Evolutionary conservation across 2,888 invertebrate species (phyloP).

Genomic region (Drosophila flavopinicola): DNA sequence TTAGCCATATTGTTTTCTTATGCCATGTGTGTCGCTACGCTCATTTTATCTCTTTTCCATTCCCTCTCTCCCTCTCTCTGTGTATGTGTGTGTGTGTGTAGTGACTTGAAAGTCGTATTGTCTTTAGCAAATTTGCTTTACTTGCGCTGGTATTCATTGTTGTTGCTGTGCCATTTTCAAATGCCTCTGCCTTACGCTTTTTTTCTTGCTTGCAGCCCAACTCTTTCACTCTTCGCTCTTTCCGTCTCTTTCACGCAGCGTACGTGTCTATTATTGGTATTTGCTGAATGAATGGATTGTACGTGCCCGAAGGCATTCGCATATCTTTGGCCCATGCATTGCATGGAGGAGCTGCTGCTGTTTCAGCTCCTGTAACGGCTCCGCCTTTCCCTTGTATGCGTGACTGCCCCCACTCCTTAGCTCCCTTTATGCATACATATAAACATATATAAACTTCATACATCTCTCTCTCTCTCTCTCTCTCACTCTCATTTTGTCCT

Average conservation of each 20-base stretch:
- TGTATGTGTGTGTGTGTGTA: too few relatives aligned
- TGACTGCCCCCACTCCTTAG: conserved; percentile 26
- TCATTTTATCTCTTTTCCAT: background rate
- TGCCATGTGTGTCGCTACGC: conserved; percentile 71
- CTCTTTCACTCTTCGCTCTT: background rate
- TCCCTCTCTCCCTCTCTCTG: too few relatives aligned
- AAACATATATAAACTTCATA: background rate
- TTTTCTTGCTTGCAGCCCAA: conserved; percentile 4
- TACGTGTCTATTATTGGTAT: conserved; percentile 80
- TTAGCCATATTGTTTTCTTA: conserved; percentile 80
- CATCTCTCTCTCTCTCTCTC: too few relatives aligned
- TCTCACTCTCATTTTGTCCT: too few relatives aligned
- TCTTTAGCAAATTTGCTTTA: conserved; percentile 78
- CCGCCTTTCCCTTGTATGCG: conserved; percentile 69
- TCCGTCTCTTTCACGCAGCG: conserved; percentile 30
- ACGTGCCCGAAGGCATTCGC: conserved; percentile 77
- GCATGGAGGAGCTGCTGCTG: conserved; percentile 37
- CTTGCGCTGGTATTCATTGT: conserved; percentile 69
- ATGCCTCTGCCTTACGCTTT: conserved; percentile 52
- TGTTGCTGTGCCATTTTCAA: conserved; percentile 61
- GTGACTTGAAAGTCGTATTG: conserved; percentile 68
- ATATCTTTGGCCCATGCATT: conserved; percentile 60
- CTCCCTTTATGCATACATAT: background rate
- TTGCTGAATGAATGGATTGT: conserved; percentile 79
- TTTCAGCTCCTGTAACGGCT: conserved; percentile 28